Evolutionary conservation across 2,888 invertebrate genomes (phyloP).

Genomic region (Lasioglossum malachurum): DNA sequence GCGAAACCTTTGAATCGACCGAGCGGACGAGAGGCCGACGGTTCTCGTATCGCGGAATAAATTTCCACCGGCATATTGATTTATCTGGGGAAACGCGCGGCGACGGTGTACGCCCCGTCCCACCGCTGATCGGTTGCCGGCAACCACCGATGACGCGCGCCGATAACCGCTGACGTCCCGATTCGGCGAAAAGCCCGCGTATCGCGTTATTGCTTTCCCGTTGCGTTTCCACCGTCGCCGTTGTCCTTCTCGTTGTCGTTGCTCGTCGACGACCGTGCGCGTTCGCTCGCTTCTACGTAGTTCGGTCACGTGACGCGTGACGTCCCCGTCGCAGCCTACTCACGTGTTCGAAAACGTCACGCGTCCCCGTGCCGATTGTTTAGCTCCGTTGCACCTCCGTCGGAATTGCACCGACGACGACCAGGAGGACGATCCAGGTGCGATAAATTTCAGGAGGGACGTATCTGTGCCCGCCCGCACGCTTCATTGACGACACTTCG

Average conservation of each 20-base stretch:
- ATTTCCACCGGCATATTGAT: slow-evolving; percentile 43
- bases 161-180: slow-evolving; percentile 41
- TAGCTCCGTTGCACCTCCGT: not conserved
- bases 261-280: not conserved
- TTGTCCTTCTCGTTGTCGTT: not conserved
- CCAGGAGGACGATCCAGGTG: not conserved
- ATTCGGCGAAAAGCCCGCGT: slow-evolving; percentile 25
- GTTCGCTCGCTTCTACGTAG: slow-evolving; percentile 51
- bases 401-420: not conserved
- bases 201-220: slow-evolving; percentile 38
- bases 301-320: slow-evolving; percentile 67
- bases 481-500: not conserved
- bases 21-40: not conserved
- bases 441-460: not conserved
- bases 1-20: slow-evolving; percentile 58
- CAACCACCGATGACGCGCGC: slow-evolving; percentile 54
- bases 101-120: slow-evolving; percentile 15
- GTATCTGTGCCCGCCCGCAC: not conserved
- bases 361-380: slow-evolving; percentile 54
- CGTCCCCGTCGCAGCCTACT: slow-evolving; percentile 58
- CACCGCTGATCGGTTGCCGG: slow-evolving; percentile 27
- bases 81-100: slow-evolving; percentile 24
- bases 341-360: slow-evolving; percentile 71
- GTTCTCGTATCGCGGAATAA: slow-evolving; percentile 32
- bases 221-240: slow-evolving; percentile 1